Evolutionary conservation across 2,113 vertebrate genomes (phyloP).

Genomic region (Henicopernis longicauda): DNA sequence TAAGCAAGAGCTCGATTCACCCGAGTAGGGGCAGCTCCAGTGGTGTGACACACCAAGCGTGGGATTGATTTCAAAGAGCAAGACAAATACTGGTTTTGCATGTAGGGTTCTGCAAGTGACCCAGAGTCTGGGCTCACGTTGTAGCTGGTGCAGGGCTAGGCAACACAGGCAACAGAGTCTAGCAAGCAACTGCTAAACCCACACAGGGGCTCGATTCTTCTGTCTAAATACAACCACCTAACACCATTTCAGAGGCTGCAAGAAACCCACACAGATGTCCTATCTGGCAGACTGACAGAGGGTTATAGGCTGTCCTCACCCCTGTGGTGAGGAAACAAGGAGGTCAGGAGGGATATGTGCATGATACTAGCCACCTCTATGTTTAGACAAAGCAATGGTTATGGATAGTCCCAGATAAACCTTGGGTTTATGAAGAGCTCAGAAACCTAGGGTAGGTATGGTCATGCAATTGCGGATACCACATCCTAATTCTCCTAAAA

Average conservation of each 20-base stretch:
- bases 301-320: not conserved
- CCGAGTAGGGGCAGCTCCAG: not conserved
- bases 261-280: not conserved
- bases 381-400: not conserved
- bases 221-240: not conserved
- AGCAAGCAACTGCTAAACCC: not conserved
- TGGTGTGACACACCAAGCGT: not conserved
- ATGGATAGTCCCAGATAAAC: not conserved
- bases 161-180: not conserved
- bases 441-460: not conserved
- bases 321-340: not conserved
- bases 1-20: not conserved
- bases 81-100: not conserved
- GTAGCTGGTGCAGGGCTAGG: not conserved
- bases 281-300: not conserved
- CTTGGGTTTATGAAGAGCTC: not conserved
- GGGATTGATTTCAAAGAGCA: not conserved
- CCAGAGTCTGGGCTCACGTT: not conserved
- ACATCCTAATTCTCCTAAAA: not conserved
- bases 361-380: not conserved
- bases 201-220: not conserved
- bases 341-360: not conserved
- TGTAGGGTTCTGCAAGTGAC: not conserved
- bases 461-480: not conserved
- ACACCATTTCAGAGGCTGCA: not conserved